Conservation (phyloP, 2,888 invertebrate species). For the Eugnorisma glareosa region DNA sequence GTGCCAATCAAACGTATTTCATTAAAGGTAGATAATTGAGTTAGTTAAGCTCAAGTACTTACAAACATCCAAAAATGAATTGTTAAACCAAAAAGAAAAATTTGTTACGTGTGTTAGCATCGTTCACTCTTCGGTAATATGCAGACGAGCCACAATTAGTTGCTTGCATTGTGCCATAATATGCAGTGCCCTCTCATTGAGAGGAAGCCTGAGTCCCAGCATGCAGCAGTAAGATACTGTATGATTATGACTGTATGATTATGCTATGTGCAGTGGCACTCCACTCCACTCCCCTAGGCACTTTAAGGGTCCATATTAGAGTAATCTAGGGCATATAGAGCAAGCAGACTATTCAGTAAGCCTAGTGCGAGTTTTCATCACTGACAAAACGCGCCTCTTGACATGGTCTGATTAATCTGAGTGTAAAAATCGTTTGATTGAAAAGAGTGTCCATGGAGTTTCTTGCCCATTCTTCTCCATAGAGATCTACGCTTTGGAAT, state of each 20-base stretch:
- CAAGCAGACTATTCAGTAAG: too few species aligned
- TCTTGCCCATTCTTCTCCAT: too few species aligned
- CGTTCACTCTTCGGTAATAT: background rate
- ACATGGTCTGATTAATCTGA: too few species aligned
- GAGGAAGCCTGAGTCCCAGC: background rate
- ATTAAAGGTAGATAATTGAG: background rate
- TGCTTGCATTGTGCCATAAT: accelerated
- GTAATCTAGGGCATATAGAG: too few species aligned
- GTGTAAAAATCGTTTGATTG: too few species aligned
- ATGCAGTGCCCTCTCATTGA: background rate
- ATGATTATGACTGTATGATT: too few species aligned
- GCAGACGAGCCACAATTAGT: slow-evolving; percentile 8
- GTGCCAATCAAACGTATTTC: background rate
- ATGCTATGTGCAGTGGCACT: background rate
- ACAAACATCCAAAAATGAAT: slow-evolving; percentile 21
- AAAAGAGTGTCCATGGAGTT: too few species aligned
- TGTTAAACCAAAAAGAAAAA: slow-evolving; percentile 9
- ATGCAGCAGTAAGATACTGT: background rate
- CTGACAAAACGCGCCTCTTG: too few species aligned
- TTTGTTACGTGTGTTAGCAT: slow-evolving; percentile 2
- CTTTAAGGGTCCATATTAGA: background rate
- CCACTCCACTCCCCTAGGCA: background rate
- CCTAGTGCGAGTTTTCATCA: too few species aligned
- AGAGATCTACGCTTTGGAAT: too few species aligned
- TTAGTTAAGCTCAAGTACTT: background rate